Evolutionary conservation across 2,888 invertebrate species (phyloP).

Genomic region (Andrena chrysosceles): DNA sequence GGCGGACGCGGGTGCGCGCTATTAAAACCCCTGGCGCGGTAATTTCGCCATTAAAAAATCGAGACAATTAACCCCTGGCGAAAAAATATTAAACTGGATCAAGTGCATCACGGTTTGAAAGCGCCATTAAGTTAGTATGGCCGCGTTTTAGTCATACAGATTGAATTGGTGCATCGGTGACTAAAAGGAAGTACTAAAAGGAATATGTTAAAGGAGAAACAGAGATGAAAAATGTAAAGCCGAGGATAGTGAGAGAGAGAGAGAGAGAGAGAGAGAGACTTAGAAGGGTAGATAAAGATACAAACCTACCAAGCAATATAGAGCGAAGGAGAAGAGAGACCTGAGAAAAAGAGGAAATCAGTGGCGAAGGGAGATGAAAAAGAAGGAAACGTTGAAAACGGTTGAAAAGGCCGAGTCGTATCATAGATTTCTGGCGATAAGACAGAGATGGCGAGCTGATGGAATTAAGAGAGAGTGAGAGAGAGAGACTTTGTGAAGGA

Average conservation of each 20-base stretch:
- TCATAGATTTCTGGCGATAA: conserved; percentile 39
- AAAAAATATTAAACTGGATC: conserved; percentile 46
- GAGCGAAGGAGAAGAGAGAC: background rate
- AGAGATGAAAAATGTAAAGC: background rate
- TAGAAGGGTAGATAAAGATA: too few species aligned
- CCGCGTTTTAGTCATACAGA: conserved; percentile 46
- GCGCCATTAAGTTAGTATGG: conserved; percentile 49
- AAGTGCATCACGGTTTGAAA: conserved; percentile 48
- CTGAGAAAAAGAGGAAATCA: background rate
- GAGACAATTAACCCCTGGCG: conserved; percentile 17
- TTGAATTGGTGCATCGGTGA: conserved; percentile 43
- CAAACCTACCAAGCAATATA: background rate
- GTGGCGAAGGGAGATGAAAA: conserved; percentile 3
- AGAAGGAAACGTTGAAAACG: conserved; percentile 11
- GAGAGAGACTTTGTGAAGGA: background rate
- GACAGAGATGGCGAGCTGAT: conserved; percentile 7
- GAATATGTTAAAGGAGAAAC: background rate
- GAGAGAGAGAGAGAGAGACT: conserved; percentile 10
- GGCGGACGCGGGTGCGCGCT: background rate
- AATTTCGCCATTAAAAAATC: conserved; percentile 34
- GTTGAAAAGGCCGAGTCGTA: conserved; percentile 24
- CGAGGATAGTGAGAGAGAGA: background rate
- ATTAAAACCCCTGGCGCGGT: conserved; percentile 19
- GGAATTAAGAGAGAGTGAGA: background rate
- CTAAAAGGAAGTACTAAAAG: background rate